Evolutionary conservation across 2,113 vertebrate genomes (phyloP).

Genomic region (Pungitius pungitius): DNA sequence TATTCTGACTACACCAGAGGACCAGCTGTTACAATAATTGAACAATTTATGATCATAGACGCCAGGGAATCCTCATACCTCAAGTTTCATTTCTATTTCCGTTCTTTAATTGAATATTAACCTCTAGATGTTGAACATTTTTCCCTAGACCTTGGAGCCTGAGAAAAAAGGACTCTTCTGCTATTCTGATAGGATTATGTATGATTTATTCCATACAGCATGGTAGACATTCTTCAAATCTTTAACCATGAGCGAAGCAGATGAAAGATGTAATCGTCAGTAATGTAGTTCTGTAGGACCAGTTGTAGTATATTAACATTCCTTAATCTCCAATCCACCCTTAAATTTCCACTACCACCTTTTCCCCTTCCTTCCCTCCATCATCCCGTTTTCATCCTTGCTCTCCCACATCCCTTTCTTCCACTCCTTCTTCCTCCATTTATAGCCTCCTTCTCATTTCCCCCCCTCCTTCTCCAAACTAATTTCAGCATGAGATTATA

Average conservation of each 20-base stretch:
- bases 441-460: slow-evolving; percentile 6
- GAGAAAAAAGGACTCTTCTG: not conserved
- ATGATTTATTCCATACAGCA: not conserved
- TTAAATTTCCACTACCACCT: slow-evolving; percentile 39
- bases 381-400: slow-evolving; percentile 18
- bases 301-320: slow-evolving; percentile 68
- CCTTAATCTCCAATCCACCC: slow-evolving; percentile 64
- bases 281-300: slow-evolving; percentile 42
- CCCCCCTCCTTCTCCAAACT: slow-evolving; percentile 54
- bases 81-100: slow-evolving; percentile 20
- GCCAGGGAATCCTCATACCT: not conserved
- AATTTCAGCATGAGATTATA: slow-evolving; percentile 83
- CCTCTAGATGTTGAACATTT: not conserved
- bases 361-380: slow-evolving; percentile 49
- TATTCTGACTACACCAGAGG: too few species aligned
- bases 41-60: not conserved
- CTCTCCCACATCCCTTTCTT: not conserved
- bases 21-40: not conserved
- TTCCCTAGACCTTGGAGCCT: slow-evolving; percentile 7
- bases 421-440: not conserved
- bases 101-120: not conserved
- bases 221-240: not conserved
- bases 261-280: not conserved
- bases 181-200: not conserved
- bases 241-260: not conserved